These are phyloP conservation scores for Asarcornis scutulata DNA, from an alignment of 2,113 vertebrate species.

Conservation along the genomic window DNA sequence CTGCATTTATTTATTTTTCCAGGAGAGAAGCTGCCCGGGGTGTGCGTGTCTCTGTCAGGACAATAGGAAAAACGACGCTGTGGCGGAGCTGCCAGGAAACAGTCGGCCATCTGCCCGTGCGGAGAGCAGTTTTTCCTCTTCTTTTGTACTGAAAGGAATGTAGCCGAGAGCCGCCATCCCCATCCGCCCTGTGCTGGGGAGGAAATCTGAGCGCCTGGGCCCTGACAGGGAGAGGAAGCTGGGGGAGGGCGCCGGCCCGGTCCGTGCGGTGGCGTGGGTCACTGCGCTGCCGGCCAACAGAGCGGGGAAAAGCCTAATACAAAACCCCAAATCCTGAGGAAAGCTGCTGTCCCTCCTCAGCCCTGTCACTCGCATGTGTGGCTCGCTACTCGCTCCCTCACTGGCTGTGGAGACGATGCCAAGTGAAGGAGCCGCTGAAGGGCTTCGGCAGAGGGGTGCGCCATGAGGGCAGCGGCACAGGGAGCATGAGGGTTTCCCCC, in stretches of 20 bases:
- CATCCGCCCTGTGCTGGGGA: constrained; percentile 42
- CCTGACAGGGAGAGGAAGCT: constrained; percentile 42
- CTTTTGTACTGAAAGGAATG: constrained; percentile 42
- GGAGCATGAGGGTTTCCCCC: not conserved
- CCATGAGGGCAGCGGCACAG: rapidly evolving
- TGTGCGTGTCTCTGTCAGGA: not conserved
- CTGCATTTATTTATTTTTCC: constrained; percentile 39
- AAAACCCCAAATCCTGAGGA: not conserved
- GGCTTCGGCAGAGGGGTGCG: rapidly evolving
- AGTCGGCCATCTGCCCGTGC: constrained; percentile 2
- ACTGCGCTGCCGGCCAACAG: constrained; percentile 26
- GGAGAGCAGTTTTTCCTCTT: constrained; percentile 15
- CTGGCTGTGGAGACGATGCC: not conserved
- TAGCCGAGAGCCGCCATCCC: constrained; percentile 35
- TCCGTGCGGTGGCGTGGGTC: constrained; percentile 40
- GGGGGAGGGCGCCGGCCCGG: constrained; percentile 15
- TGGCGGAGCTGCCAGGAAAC: constrained; percentile 49
- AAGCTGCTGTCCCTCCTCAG: not conserved
- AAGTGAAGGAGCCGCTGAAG: rapidly evolving
- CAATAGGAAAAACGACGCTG: constrained; percentile 42
- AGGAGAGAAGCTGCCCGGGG: not conserved
- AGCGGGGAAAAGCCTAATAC: not conserved
- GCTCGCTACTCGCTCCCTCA: not conserved
- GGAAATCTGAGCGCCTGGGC: constrained; percentile 48
- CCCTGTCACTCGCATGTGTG: not conserved